Evolutionary conservation across 2,888 invertebrate species (phyloP), one percentile per base, ranked within the genome.

Genomic region (Microplitis deprimator): DNA sequence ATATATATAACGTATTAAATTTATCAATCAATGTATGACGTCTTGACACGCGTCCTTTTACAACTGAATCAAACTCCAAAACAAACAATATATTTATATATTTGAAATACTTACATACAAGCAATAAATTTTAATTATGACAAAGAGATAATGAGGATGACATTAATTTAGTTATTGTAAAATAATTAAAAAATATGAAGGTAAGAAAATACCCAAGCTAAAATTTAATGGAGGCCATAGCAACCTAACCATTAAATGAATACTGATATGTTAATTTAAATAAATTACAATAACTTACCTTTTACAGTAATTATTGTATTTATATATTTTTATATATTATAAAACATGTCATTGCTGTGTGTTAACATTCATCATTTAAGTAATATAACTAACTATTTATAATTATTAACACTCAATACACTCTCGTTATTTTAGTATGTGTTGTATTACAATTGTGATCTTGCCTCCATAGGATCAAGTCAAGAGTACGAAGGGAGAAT

Each of bases 201-300:
- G 29, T 13, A 50, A 50, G 13, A 50, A 50, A 50, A 50, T 50
- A 50, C 13, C 79, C 81, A 81, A 76, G 79, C 62, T 67, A 68
- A 80, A 83, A 77, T 76, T 82, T 83, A 86, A 86, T 86, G 86
- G 86, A 85, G 83, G 86, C 84, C 83, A 81, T 75, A 38, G 76
- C 76, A 84, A 83, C 85, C 85, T 86, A 86, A 86, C 86, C 86
- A 86, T 81, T 79, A 86, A 86, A 86, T 50, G 13, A 13, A 50
- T 50, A 50, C 10, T 13, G 50, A 50, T 50, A 13, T 50, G 50
- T 50, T 50, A 50, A 50, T 50, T 50, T 50, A 50, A 50, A 50
- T 50, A 50, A 50, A 50, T 50, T 50, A 50, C 50, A 50, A 13
- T 50, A 50, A 50, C 50, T 50, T 5, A 50, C 50, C 50, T 50